Base-by-base conservation (phyloP, 2,888 invertebrate species). In the Mesorhabditis spiculigera region DNA sequence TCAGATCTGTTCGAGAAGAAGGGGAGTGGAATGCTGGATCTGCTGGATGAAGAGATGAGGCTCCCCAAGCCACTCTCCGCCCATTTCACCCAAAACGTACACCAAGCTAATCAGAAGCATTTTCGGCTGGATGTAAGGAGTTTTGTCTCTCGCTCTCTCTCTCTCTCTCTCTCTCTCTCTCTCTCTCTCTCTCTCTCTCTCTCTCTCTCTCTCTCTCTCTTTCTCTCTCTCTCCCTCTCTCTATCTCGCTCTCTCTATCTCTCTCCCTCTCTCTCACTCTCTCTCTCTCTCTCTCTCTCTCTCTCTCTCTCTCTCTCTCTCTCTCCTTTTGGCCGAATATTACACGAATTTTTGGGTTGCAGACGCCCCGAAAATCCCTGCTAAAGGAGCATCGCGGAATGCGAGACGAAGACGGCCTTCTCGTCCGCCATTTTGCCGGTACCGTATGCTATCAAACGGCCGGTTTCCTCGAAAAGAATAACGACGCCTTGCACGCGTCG, bases 401-500 rank as follows among this genome's bases (percentile, higher is more conserved):
- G 71, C 89, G 95, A 16, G 97, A 98, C 84, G 94, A 95, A 83
- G 96, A 97, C 87, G 97, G 97, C 0, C 96, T 98, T 87, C 89
- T 97, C 13, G 90, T 97, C 77, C 89, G 95, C 8, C 97, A 98
- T 87, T 97, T 95, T 87, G 97, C 97, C 65, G 97, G 97, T 65
- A 95, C 95, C 72, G 97, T 97, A 78, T 79, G 45, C 90, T 97
- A 81, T 89, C 94, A 45, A 95, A 98, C 88, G 94, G 94, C 87
- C 94, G 95, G 93, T 88, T 98, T 98, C 87, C 93, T 97, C 80
- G 96, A 95, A 86, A 98, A 97, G 88, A 97, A 97, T 89, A 98
- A 97, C 87, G 97, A 97, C 87, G 95, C 96, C 0, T 89, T 97
- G 10, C 97, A 97, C 87, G 93, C 93, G 0, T 96, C 96, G 0